phyloP scores from a whole-genome alignment of 2,113 vertebrate genomes.

The Clupea harengus region DNA sequence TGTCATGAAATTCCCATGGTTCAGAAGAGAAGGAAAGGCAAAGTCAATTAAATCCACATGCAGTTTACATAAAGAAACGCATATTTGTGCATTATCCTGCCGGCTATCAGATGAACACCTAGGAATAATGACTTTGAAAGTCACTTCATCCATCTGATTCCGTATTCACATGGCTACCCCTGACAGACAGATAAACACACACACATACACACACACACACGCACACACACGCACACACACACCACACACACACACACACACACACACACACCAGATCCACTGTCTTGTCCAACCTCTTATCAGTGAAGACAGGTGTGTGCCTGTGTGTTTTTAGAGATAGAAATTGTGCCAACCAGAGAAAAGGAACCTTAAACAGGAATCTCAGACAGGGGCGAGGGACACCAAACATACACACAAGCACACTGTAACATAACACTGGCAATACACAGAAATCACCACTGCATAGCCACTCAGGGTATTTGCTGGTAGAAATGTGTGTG shows the following conservation, averaged over 20 bases:
- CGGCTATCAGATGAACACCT: neutral
- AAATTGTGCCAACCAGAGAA: neutral
- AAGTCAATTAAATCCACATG: neutral
- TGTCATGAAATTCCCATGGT: neutral
- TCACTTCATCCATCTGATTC: constrained; percentile 29
- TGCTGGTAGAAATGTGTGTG: too few species aligned
- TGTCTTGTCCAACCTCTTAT: neutral
- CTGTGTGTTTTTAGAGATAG: neutral
- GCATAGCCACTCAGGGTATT: too few species aligned
- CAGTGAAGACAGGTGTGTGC: neutral
- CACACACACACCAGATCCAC: constrained; percentile 21
- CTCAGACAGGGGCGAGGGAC: neutral
- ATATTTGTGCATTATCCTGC: neutral
- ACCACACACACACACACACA: constrained; percentile 30
- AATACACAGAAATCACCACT: too few species aligned
- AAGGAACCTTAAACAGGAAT: neutral
- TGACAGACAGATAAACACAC: constrained; percentile 33
- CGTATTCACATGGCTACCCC: constrained; percentile 36
- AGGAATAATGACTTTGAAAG: constrained; percentile 25
- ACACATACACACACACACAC: constrained; percentile 19
- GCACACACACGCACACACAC: constrained; percentile 23
- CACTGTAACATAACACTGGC: too few species aligned
- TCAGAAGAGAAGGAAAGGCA: neutral
- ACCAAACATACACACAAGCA: too few species aligned
- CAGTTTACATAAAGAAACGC: constrained; percentile 19